Percentiles rank a stretch among this genome's conserved stretches.
These are phyloP conservation scores for Alloscopus bannaensis DNA, from an alignment of 2,888 invertebrate genomes.

Conservation along the genomic window DNA sequence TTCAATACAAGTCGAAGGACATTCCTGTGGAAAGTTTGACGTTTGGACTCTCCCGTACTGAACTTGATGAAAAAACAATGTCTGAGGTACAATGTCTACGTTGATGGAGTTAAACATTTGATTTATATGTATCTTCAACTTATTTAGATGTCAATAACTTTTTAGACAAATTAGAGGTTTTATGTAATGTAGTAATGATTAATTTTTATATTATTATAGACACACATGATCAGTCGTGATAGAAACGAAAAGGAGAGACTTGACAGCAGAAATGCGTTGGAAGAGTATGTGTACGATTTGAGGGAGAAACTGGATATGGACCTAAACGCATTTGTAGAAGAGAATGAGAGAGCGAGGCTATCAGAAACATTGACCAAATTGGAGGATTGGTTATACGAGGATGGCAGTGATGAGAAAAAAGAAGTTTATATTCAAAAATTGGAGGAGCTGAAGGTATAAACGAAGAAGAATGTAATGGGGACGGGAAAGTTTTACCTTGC, in stretches of 20 bases:
- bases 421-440: slow-evolving; percentile 80
- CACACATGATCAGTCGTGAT: slow-evolving; percentile 89
- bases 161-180: too few species aligned
- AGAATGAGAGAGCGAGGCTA: slow-evolving; percentile 81
- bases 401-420: slow-evolving; percentile 94
- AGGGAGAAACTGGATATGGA: slow-evolving; percentile 90
- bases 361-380: slow-evolving; percentile 85
- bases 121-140: not conserved
- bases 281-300: slow-evolving; percentile 98
- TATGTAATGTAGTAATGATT: slow-evolving; percentile 10
- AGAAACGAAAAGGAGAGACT: slow-evolving; percentile 94
- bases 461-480: not conserved
- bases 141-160: not conserved
- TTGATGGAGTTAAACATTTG: not conserved
- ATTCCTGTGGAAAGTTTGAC: slow-evolving; percentile 88
- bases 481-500: not conserved
- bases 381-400: slow-evolving; percentile 98
- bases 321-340: slow-evolving; percentile 85
- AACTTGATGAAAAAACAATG: slow-evolving; percentile 85
- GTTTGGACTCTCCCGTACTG: slow-evolving; percentile 83
- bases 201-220: slow-evolving; percentile 76
- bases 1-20: slow-evolving; percentile 87
- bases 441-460: slow-evolving; percentile 45
- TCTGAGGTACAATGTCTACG: slow-evolving; percentile 81
- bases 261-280: slow-evolving; percentile 96